Conservation (phyloP, 2,888 invertebrate genomes). For the Cerceris ruficornis region DNA sequence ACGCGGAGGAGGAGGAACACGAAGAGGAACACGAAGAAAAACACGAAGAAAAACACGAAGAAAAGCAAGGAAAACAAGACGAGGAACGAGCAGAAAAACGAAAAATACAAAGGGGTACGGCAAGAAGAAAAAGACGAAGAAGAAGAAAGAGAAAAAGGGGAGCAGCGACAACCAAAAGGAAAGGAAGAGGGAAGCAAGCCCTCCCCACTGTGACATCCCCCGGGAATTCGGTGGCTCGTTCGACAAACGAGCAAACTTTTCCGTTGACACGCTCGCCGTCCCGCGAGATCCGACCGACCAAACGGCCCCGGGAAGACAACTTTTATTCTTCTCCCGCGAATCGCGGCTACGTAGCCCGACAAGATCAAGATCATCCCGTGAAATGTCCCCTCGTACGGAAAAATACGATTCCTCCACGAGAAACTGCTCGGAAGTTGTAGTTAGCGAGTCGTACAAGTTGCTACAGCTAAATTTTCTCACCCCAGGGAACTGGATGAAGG, state of each 20-base stretch:
- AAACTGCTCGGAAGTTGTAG: not conserved
- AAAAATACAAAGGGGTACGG: not conserved
- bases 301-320: conserved; percentile 24
- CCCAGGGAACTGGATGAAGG: too few species aligned
- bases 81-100: too few species aligned
- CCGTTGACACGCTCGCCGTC: conserved; percentile 30
- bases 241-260: conserved; percentile 59
- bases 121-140: not conserved
- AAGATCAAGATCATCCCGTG: too few species aligned
- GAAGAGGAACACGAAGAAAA: too few species aligned
- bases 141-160: conserved; percentile 33
- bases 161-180: conserved; percentile 12
- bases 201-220: conserved; percentile 8
- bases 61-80: too few species aligned
- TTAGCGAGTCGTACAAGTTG: too few species aligned
- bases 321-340: not conserved
- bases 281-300: conserved; percentile 40
- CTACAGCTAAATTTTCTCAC: too few species aligned
- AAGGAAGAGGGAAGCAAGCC: conserved; percentile 27
- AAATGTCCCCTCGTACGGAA: too few species aligned
- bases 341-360: not conserved
- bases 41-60: too few species aligned
- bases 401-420: not conserved
- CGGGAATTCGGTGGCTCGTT: conserved; percentile 57
- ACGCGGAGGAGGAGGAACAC: too few species aligned